phyloP scores from a whole-genome alignment of 2,113 vertebrate species.

The Phalacrocorax brasilianus region DNA sequence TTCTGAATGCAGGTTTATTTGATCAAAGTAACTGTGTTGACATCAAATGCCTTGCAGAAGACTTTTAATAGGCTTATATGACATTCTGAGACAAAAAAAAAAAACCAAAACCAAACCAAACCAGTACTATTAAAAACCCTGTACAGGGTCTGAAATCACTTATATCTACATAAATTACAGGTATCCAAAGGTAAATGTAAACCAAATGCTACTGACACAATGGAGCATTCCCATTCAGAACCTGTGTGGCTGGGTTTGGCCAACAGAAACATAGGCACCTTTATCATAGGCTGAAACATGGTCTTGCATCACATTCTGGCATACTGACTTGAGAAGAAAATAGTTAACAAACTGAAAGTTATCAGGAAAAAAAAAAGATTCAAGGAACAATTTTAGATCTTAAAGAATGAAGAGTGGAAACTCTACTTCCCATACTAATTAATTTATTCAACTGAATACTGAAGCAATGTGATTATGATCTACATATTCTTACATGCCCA shows the following conservation, averaged over 20 bases:
- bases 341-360: neutral
- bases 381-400: neutral
- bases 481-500: neutral
- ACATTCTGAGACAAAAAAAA: neutral
- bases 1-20: neutral
- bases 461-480: neutral
- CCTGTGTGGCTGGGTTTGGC: neutral
- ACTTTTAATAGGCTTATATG: neutral
- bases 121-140: neutral
- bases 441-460: neutral
- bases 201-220: neutral
- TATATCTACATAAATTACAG: neutral
- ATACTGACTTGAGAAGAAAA: neutral
- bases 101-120: neutral
- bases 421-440: neutral
- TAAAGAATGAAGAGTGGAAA: neutral
- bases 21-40: conserved; percentile 5
- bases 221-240: neutral
- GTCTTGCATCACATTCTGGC: neutral
- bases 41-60: neutral
- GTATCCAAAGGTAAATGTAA: neutral
- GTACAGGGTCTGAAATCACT: neutral
- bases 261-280: neutral
- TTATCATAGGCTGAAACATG: neutral
- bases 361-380: neutral